Base-by-base conservation (phyloP, 2,113 vertebrate genomes). In the Tetrao urogallus region DNA sequence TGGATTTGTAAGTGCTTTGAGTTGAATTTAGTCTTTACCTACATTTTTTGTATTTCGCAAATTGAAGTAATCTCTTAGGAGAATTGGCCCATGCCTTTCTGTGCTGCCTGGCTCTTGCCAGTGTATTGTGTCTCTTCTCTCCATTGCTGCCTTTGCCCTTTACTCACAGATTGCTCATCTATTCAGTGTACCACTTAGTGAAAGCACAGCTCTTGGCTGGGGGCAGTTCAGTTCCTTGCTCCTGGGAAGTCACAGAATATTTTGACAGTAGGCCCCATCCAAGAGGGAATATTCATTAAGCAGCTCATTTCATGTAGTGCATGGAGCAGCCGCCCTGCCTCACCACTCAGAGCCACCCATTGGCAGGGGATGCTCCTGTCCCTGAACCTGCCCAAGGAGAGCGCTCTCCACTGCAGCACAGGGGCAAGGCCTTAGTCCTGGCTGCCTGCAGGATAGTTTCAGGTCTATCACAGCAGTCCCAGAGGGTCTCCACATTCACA, bases 271-370 rank as follows among this genome's bases (percentile, higher is more conserved):
- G 82, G 20, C 10, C 13, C 15, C 57, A n/a, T 57, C 42, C 28
- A 57, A 4, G 2, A 52, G 34, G 48, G 84, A 73, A 52, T 54
- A 18, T n/a, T 34, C 60, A 10, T 43, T 43, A 64, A 75, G 66
- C 24, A 67, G 36, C 12, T 72, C 34, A 6, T 50, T 50, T 24
- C 89, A 32, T 14, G n/a, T 56, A 38, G n/a, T 0, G 0, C 3
- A 14, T 1, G 8, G 74, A 85, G 45, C 24, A 28, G 40, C 30
- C 82, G 60, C 25, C 22, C 56, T 34, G 43, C 16, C 5, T 61
- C 38, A 13, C 34, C 22, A 20, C 2, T 10, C 0, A 0, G 18
- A 1, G 0, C 32, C 43, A 36, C 52, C 72, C 38, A 13, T 14
- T 36, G 65, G 48, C 73, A 71, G 75, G 18, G n/a, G 19, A 1